These are phyloP conservation scores for Dermochelys coriacea DNA, from an alignment of 2,797 vertebrate species.

Conservation along the genomic window DNA sequence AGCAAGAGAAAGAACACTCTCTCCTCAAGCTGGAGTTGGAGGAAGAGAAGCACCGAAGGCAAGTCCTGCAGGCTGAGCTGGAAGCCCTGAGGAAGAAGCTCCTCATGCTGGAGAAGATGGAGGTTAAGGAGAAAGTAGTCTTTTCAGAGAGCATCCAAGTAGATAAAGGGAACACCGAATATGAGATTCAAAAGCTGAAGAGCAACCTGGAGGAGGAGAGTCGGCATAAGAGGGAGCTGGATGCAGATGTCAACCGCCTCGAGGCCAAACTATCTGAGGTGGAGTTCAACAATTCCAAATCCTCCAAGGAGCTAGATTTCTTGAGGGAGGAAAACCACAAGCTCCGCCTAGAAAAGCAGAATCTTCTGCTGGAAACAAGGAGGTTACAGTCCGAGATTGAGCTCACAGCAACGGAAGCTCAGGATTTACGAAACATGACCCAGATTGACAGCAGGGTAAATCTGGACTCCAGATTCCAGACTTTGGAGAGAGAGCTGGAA, in stretches of 20 bases:
- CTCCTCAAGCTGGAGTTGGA: slow-evolving; percentile 92
- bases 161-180: slow-evolving; percentile 91
- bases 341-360: slow-evolving; percentile 93
- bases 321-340: slow-evolving; percentile 92
- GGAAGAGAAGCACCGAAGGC: slow-evolving; percentile 91
- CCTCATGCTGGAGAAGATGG: slow-evolving; percentile 88
- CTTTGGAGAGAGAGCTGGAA: slow-evolving; percentile 89
- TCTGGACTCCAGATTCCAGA: slow-evolving; percentile 89
- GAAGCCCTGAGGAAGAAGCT: slow-evolving; percentile 88
- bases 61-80: slow-evolving; percentile 90
- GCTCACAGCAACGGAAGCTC: slow-evolving; percentile 91
- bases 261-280: slow-evolving; percentile 89
- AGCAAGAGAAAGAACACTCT: slow-evolving; percentile 95
- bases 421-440: slow-evolving; percentile 84
- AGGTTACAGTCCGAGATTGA: slow-evolving; percentile 94
- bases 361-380: slow-evolving; percentile 91
- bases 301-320: slow-evolving; percentile 92
- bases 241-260: slow-evolving; percentile 85
- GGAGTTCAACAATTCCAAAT: slow-evolving; percentile 95
- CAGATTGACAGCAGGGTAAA: slow-evolving; percentile 84
- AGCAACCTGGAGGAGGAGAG: slow-evolving; percentile 92
- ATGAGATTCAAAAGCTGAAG: slow-evolving; percentile 91
- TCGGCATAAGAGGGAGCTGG: slow-evolving; percentile 87
- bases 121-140: slow-evolving; percentile 95
- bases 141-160: slow-evolving; percentile 95